These are phyloP conservation scores for Melipona bicolor DNA, from an alignment of 2,888 invertebrate species.

Conservation along the genomic window DNA sequence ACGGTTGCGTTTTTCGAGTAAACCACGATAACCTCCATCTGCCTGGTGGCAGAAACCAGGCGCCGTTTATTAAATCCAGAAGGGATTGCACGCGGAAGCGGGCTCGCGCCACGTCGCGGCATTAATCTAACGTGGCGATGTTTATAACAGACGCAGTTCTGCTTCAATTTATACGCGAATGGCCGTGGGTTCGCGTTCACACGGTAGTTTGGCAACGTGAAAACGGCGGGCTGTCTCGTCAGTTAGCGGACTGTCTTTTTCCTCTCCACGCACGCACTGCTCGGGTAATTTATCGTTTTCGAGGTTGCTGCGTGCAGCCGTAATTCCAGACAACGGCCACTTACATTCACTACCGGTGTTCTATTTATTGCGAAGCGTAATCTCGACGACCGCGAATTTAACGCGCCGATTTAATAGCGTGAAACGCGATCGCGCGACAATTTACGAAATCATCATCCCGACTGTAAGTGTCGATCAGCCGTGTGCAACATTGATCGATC, in stretches of 20 bases:
- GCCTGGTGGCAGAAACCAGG: background rate
- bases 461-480: background rate
- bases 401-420: constrained; percentile 20
- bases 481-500: background rate
- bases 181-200: constrained; percentile 41
- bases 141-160: constrained; percentile 40
- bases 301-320: constrained; percentile 34
- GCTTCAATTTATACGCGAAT: constrained; percentile 52
- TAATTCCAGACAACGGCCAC: constrained; percentile 62
- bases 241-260: constrained; percentile 44
- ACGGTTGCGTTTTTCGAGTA: background rate
- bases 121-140: constrained; percentile 49
- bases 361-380: constrained; percentile 62
- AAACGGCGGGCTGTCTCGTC: constrained; percentile 22
- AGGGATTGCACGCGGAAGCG: constrained; percentile 45
- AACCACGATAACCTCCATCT: background rate
- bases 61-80: constrained; percentile 33
- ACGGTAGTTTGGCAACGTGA: constrained; percentile 44
- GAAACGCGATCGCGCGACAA: background rate
- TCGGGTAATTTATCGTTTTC: constrained; percentile 55
- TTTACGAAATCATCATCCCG: background rate
- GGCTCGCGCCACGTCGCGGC: constrained; percentile 1
- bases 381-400: constrained; percentile 21
- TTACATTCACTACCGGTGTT: constrained; percentile 48
- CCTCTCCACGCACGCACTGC: constrained; percentile 12